Conservation (phyloP, 2,797 vertebrate species). For the Anolis apletophallus region DNA sequence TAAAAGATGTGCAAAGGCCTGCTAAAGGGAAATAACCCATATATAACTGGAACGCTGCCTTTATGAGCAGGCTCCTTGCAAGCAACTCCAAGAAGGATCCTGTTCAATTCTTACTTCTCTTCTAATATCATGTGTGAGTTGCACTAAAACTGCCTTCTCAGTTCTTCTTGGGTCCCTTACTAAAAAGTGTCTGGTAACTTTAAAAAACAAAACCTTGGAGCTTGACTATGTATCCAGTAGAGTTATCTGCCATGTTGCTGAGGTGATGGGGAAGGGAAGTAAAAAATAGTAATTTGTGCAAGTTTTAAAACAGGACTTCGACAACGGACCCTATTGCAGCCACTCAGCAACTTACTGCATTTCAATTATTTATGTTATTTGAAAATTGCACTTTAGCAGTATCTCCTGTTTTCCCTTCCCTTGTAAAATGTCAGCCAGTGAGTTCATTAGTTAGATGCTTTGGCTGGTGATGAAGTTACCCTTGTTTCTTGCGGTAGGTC, state of each 20-base stretch:
- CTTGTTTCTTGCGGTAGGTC: slow-evolving; percentile 61
- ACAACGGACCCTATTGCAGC: slow-evolving; percentile 68
- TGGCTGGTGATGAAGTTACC: slow-evolving; percentile 70
- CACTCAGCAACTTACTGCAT: slow-evolving; percentile 75
- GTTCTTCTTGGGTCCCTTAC: slow-evolving; percentile 69
- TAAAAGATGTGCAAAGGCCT: slow-evolving; percentile 68
- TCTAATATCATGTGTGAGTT: slow-evolving; percentile 70
- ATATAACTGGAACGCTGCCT: slow-evolving; percentile 77
- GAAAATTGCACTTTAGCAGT: slow-evolving; percentile 83
- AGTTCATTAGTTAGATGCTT: slow-evolving; percentile 66
- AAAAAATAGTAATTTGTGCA: slow-evolving; percentile 72
- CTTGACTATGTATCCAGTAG: slow-evolving; percentile 67
- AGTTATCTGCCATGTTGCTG: slow-evolving; percentile 30
- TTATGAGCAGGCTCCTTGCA: slow-evolving; percentile 56
- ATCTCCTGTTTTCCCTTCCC: slow-evolving; percentile 55
- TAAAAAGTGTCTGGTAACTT: slow-evolving; percentile 68
- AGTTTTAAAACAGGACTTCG: slow-evolving; percentile 75
- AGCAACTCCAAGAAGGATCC: slow-evolving; percentile 59
- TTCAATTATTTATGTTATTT: slow-evolving; percentile 83
- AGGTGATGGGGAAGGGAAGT: slow-evolving; percentile 60
- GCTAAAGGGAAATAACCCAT: slow-evolving; percentile 59
- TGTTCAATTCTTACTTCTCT: slow-evolving; percentile 66
- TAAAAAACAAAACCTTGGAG: slow-evolving; percentile 68
- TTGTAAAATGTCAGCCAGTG: slow-evolving; percentile 66
- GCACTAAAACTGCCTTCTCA: slow-evolving; percentile 74